phyloP scores from a whole-genome alignment of 2,797 vertebrate species.

The Darevskia nairensis region DNA sequence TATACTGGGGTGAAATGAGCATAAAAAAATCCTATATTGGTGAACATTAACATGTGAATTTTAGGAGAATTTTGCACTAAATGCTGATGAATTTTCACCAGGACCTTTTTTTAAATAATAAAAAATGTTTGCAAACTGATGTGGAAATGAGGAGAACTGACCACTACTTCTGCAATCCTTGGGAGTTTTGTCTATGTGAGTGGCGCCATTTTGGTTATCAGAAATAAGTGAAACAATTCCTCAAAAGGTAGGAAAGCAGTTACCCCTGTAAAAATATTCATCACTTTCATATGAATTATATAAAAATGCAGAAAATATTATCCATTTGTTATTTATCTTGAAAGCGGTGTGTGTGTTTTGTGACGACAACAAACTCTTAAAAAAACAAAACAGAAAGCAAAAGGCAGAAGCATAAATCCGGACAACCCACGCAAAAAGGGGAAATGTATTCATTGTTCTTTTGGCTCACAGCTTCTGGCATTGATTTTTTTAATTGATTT shows the following conservation, averaged over 20 bases:
- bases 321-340: slow-evolving; percentile 59
- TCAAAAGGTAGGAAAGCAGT: slow-evolving; percentile 36
- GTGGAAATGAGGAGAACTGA: too few species aligned
- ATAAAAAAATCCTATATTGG: too few species aligned
- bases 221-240: not conserved
- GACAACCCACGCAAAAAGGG: slow-evolving; percentile 61
- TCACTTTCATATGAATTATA: slow-evolving; percentile 46
- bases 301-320: slow-evolving; percentile 59
- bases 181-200: not conserved
- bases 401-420: slow-evolving; percentile 30
- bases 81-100: too few species aligned
- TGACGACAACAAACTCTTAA: slow-evolving; percentile 63
- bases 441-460: slow-evolving; percentile 57
- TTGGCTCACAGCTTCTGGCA: slow-evolving; percentile 42
- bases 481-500: slow-evolving; percentile 42
- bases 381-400: slow-evolving; percentile 24
- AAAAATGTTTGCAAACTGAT: too few species aligned
- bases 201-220: not conserved
- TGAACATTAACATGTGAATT: too few species aligned
- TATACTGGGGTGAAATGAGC: too few species aligned
- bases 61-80: too few species aligned
- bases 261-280: slow-evolving; percentile 53
- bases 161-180: too few species aligned
- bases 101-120: too few species aligned
- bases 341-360: slow-evolving; percentile 46